These are phyloP conservation scores for Protonemura montana DNA, from an alignment of 2,888 invertebrate species.

Conservation along the genomic window DNA sequence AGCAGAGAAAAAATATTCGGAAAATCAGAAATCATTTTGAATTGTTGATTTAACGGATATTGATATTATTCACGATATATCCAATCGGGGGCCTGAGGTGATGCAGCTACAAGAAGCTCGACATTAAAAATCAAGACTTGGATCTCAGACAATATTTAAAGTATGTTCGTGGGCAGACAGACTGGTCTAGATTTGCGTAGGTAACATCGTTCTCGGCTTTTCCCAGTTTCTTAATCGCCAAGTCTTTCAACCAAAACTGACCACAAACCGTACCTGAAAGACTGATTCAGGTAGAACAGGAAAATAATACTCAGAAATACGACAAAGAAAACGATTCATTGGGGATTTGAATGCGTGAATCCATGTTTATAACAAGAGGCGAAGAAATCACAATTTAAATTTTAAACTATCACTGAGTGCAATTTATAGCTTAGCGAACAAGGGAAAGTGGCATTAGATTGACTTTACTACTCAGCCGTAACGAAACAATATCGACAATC, in stretches of 20 bases:
- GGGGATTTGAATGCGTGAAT: too few relatives aligned
- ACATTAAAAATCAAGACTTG: too few relatives aligned
- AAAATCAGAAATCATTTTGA: background rate
- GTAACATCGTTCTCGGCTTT: background rate
- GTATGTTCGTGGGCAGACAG: background rate
- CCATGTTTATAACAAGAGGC: too few relatives aligned
- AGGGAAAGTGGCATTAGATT: background rate
- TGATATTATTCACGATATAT: too few relatives aligned
- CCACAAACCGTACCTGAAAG: background rate
- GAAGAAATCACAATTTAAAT: too few relatives aligned
- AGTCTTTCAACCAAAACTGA: slow-evolving; percentile 1
- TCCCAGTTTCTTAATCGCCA: background rate
- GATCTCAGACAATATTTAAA: background rate
- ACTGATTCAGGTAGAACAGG: background rate
- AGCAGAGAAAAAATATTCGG: background rate
- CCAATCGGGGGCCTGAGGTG: too few relatives aligned
- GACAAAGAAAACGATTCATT: too few relatives aligned
- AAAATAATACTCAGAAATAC: too few relatives aligned
- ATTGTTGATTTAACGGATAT: too few relatives aligned
- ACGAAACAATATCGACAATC: background rate
- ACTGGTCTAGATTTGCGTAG: slow-evolving; percentile 7
- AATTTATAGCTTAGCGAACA: too few relatives aligned
- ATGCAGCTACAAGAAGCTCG: too few relatives aligned
- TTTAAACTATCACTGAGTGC: too few relatives aligned
- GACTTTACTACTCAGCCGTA: background rate